phyloP scores from a whole-genome alignment of 2,113 vertebrate species.

The Alouatta palliata region DNA sequence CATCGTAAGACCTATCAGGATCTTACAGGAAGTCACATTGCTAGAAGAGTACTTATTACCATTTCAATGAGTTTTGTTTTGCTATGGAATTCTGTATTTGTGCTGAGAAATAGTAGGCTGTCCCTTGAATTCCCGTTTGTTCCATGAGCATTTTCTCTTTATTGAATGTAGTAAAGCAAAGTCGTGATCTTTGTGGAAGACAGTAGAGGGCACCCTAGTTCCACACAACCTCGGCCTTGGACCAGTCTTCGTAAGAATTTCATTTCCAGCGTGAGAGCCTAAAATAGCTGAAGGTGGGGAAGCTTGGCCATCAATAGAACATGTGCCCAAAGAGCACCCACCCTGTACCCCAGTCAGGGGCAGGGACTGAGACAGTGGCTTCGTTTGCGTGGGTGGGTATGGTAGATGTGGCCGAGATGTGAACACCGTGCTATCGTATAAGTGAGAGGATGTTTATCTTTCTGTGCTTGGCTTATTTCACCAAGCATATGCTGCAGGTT shows the following conservation, averaged over 20 bases:
- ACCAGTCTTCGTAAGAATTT: neutral
- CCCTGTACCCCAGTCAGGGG: neutral
- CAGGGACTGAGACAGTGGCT: neutral
- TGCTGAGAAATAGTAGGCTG: neutral
- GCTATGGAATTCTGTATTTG: neutral
- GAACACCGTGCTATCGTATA: neutral
- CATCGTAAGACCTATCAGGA: neutral
- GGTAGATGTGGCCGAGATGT: neutral
- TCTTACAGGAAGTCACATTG: neutral
- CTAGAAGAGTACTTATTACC: neutral
- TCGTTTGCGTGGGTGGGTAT: neutral
- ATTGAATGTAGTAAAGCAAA: neutral
- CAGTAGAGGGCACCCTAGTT: conserved; percentile 86
- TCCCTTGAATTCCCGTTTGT: conserved; percentile 46
- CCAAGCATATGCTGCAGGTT: neutral
- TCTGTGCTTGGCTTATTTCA: neutral
- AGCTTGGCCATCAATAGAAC: neutral
- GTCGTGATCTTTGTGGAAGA: conserved; percentile 35
- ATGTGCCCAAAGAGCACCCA: neutral
- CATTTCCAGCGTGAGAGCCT: neutral
- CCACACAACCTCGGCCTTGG: conserved; percentile 53
- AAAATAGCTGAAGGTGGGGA: neutral
- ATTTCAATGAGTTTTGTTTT: neutral
- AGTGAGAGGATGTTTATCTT: neutral
- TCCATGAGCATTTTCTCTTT: conserved; percentile 50